Evolutionary conservation across 1,140 invertebrate genomes (phyloP), one percentile per base, ranked within the genome.

Genomic region (Meloidogyne hapla): DNA sequence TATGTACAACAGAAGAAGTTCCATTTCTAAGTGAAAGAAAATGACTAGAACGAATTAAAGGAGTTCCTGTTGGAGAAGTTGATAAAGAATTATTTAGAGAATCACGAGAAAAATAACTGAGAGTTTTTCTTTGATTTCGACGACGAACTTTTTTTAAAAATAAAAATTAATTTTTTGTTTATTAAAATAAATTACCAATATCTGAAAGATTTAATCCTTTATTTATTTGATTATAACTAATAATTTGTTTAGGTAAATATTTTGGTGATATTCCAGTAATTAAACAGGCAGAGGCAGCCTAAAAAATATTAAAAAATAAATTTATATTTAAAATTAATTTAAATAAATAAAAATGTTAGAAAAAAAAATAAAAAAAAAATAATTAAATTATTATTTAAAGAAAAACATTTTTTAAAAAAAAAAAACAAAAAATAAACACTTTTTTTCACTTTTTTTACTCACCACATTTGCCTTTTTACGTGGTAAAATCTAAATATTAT

Each of bases 201-300:
- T 56, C 48, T n/a, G 48, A 56, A 56, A 56, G 48, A 13, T 56
- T 56, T n/a, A 56, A 56, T 8, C 8, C 48, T 56, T 56, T 56
- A 56, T 56, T 56, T 56, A n/a, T n/a, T n/a, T 56, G 18, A n/a
- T 8, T 56, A 56, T n/a, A 56, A 40, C 56, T 38, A 38, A 33
- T 56, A 33, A 25, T 40, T 73, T 61, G 56, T 40, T 26, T 33
- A 21, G 65, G 65, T 18, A 67, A 33, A 67, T 33, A 42, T 67
- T 67, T 67, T 33, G 71, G 56, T 38, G 71, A 64, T 8, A 64
- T 40, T 40, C 71, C 28, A 21, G 70, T 48, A 21, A 73, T 64
- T 64, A 73, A 33, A 64, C 71, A 73, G 13, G 71, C 71, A 9
- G 71, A 73, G n/a, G 48, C 71, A 18, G 71, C 71, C 71, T 73